Evolutionary conservation across 2,888 invertebrate species (phyloP).

Genomic region (Cryptus viduatorius): DNA sequence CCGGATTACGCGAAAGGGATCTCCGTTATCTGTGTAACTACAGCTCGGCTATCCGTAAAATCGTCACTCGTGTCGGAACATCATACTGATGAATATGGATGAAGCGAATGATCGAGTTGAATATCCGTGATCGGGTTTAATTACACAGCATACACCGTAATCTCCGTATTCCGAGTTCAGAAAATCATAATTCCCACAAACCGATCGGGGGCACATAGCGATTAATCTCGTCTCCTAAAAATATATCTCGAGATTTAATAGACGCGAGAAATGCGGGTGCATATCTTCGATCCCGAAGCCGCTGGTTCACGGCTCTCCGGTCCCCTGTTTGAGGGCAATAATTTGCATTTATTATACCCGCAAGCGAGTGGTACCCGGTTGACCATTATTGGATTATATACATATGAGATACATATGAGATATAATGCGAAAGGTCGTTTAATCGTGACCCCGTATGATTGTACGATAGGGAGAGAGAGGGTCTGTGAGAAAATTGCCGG

Average conservation of each 20-base stretch:
- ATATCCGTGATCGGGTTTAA: neutral
- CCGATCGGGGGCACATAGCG: neutral
- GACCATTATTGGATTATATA: slow-evolving; percentile 52
- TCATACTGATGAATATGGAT: slow-evolving; percentile 34
- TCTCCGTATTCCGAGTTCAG: neutral
- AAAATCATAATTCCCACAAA: neutral
- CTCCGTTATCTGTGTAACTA: neutral
- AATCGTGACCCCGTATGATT: slow-evolving; percentile 81
- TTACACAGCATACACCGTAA: neutral
- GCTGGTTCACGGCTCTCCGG: neutral
- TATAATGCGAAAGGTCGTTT: slow-evolving; percentile 73
- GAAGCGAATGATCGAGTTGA: neutral
- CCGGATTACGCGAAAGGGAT: slow-evolving; percentile 71
- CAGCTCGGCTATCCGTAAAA: neutral
- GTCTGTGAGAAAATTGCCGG: slow-evolving; percentile 78
- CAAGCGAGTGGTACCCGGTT: slow-evolving; percentile 27
- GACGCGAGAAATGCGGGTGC: slow-evolving; percentile 29
- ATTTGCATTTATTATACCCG: slow-evolving; percentile 28
- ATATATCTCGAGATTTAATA: slow-evolving; percentile 2
- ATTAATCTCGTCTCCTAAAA: neutral
- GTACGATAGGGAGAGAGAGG: slow-evolving; percentile 56
- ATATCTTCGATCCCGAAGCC: neutral
- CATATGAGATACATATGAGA: slow-evolving; percentile 54
- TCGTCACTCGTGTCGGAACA: neutral
- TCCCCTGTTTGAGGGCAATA: neutral